Percentiles rank a stretch among this genome's conserved stretches.
These are phyloP conservation scores for Drosophila sucinea DNA, from an alignment of 1,140 invertebrate genomes.

Conservation along the genomic window DNA sequence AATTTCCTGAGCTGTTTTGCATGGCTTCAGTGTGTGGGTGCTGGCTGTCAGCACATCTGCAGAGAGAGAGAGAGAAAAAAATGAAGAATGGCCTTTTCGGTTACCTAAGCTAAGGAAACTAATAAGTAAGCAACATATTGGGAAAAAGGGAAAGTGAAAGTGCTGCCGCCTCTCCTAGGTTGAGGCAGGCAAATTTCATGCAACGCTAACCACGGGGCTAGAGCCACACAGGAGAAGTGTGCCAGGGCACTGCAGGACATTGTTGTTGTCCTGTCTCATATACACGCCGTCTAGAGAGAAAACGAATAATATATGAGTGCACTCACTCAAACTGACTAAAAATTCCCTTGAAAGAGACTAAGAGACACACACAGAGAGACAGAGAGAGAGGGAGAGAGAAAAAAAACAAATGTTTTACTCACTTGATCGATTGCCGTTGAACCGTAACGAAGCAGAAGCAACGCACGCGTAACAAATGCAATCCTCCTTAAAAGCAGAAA, in stretches of 20 bases:
- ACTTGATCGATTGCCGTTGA: conserved; percentile 80
- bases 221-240: conserved; percentile 44
- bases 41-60: conserved; percentile 72
- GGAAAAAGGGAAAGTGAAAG: conserved; percentile 68
- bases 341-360: conserved; percentile 55
- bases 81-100: conserved; percentile 58
- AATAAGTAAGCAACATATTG: conserved; percentile 19
- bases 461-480: conserved; percentile 82
- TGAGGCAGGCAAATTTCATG: conserved; percentile 69
- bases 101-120: conserved; percentile 45
- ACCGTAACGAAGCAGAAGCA: conserved; percentile 75
- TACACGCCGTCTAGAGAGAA: conserved; percentile 36
- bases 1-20: conserved; percentile 74
- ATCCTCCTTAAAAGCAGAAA: conserved; percentile 82
- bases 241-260: conserved; percentile 66
- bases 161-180: conserved; percentile 40
- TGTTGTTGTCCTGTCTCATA: conserved; percentile 45
- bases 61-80: conserved; percentile 39
- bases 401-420: conserved; percentile 68
- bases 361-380: conserved; percentile 16
- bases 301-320: conserved; percentile 69
- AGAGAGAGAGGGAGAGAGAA: conserved; percentile 24
- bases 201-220: conserved; percentile 49
- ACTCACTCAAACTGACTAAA: conserved; percentile 81
- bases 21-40: conserved; percentile 24